Evolutionary conservation across 2,888 invertebrate genomes (phyloP).

Genomic region (Petrophora chlorosata): DNA sequence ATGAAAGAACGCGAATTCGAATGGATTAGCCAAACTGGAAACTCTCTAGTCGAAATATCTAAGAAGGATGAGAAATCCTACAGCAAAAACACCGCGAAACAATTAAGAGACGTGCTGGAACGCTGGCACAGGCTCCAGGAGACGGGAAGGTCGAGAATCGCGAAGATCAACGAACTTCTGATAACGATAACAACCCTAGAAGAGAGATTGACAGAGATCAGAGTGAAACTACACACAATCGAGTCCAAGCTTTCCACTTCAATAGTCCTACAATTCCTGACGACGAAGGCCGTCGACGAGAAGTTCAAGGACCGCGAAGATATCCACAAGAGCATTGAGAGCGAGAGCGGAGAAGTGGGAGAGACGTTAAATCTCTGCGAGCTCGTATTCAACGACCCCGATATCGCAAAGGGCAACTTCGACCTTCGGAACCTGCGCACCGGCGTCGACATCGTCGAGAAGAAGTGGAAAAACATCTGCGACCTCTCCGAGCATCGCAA

Average conservation of each 20-base stretch:
- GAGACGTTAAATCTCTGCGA: slow-evolving; percentile 92
- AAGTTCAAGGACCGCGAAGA: slow-evolving; percentile 88
- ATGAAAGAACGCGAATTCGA: slow-evolving; percentile 90
- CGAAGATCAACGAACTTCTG: slow-evolving; percentile 88
- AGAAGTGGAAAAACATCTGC: slow-evolving; percentile 91
- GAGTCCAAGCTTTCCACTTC: slow-evolving; percentile 88
- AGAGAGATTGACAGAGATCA: slow-evolving; percentile 87
- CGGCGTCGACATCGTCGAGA: slow-evolving; percentile 88
- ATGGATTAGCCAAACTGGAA: slow-evolving; percentile 89
- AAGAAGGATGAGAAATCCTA: slow-evolving; percentile 84
- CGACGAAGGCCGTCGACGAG: slow-evolving; percentile 86
- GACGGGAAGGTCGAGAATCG: slow-evolving; percentile 86
- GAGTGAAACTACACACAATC: slow-evolving; percentile 88
- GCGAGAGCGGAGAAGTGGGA: slow-evolving; percentile 89
- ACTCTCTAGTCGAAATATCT: slow-evolving; percentile 85
- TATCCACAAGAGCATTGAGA: slow-evolving; percentile 89
- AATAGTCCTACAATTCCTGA: slow-evolving; percentile 86
- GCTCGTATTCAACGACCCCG: slow-evolving; percentile 89
- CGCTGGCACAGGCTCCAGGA: slow-evolving; percentile 88
- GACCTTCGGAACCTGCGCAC: slow-evolving; percentile 87
- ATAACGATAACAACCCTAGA: slow-evolving; percentile 89
- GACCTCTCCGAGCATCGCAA: slow-evolving; percentile 87
- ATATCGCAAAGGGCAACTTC: slow-evolving; percentile 88
- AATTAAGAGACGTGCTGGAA: slow-evolving; percentile 83
- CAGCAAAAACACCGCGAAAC: slow-evolving; percentile 83